Evolutionary conservation across 2,797 vertebrate species (phyloP).

Genomic region (Clarias pachynema): DNA sequence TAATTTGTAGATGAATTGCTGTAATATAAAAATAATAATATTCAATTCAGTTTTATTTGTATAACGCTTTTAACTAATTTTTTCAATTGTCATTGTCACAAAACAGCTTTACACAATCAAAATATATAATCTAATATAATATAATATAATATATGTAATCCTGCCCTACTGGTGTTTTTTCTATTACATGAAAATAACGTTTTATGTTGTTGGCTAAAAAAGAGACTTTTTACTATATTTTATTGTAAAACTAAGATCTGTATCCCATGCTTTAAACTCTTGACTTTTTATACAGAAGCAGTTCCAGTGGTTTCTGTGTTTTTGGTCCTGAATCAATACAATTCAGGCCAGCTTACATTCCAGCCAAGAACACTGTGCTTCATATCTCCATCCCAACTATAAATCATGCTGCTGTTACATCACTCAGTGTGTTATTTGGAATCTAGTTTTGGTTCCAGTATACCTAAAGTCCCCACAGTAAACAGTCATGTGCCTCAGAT

Average conservation of each 20-base stretch:
- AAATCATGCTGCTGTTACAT: slow-evolving; percentile 72
- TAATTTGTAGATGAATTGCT: background rate
- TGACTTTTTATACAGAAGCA: slow-evolving; percentile 35
- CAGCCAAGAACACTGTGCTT: slow-evolving; percentile 72
- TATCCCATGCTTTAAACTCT: slow-evolving; percentile 10
- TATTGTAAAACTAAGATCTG: slow-evolving; percentile 4
- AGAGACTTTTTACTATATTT: slow-evolving; percentile 13
- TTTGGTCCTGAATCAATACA: slow-evolving; percentile 39
- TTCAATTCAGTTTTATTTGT: too few relatives aligned
- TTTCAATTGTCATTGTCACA: too few relatives aligned
- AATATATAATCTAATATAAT: too few relatives aligned
- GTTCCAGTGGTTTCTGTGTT: slow-evolving; percentile 35
- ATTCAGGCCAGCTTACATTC: slow-evolving; percentile 65
- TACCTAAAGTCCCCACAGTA: slow-evolving; percentile 35
- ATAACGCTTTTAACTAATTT: too few relatives aligned
- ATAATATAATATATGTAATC: too few relatives aligned
- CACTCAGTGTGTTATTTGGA: slow-evolving; percentile 48
- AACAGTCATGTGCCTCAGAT: background rate
- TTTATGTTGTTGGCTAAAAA: background rate
- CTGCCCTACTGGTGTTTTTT: too few relatives aligned
- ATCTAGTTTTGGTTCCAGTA: slow-evolving; percentile 40
- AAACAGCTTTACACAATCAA: too few relatives aligned
- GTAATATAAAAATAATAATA: background rate
- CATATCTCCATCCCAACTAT: slow-evolving; percentile 65
- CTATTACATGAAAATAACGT: too few relatives aligned